These are phyloP conservation scores for Nycteola revayana DNA, from an alignment of 2,888 invertebrate genomes.

Conservation along the genomic window DNA sequence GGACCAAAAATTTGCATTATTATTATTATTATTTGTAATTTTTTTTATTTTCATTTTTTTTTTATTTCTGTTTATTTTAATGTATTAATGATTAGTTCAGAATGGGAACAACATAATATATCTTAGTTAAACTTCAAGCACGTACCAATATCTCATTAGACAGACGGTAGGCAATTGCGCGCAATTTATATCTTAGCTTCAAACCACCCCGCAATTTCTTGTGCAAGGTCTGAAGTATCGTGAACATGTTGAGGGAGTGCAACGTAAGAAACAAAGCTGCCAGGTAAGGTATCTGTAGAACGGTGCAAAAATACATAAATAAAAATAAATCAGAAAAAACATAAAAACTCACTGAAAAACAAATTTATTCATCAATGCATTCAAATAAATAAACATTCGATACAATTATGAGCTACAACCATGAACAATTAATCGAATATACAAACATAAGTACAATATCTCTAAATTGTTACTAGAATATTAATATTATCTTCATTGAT, in stretches of 20 bases:
- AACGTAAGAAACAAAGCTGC: conserved; percentile 92
- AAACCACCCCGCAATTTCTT: conserved; percentile 87
- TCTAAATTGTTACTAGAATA: conserved; percentile 23
- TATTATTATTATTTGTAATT: too few relatives aligned
- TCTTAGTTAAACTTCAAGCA: conserved; percentile 33
- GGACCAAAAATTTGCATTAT: too few relatives aligned
- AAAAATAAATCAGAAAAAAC: conserved; percentile 43
- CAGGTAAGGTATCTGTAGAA: conserved; percentile 88
- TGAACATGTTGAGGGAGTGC: conserved; percentile 94
- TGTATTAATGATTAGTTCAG: conserved; percentile 18
- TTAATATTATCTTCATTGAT: conserved; percentile 14
- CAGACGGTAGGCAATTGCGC: conserved; percentile 75
- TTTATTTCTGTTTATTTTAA: neutral
- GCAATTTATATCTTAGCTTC: conserved; percentile 83
- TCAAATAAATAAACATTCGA: conserved; percentile 41
- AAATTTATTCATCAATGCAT: conserved; percentile 57
- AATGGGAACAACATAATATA: conserved; percentile 20
- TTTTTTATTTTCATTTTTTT: too few relatives aligned
- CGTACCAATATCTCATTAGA: conserved; percentile 75
- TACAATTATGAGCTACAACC: conserved; percentile 37
- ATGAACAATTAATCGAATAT: conserved; percentile 43
- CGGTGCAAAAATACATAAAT: conserved; percentile 49
- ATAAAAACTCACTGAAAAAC: conserved; percentile 55
- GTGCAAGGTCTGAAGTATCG: conserved; percentile 92
- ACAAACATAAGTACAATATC: conserved; percentile 46